phyloP scores from a whole-genome alignment of 2,113 vertebrate genomes.

The Anhinga rufa region DNA sequence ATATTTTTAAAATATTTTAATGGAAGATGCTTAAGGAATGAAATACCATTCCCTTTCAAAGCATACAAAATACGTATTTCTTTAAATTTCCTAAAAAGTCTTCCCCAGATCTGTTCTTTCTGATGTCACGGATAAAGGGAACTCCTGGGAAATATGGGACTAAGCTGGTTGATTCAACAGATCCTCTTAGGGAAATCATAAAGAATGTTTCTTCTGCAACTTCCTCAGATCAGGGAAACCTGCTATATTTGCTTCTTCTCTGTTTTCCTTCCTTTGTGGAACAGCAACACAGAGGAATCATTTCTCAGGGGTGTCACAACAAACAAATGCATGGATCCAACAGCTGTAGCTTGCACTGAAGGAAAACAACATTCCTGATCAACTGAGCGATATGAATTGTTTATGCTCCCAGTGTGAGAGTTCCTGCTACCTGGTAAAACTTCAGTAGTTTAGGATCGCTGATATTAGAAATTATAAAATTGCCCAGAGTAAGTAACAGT shows the following conservation, averaged over 20 bases:
- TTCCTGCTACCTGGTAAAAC: neutral
- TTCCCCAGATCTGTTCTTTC: neutral
- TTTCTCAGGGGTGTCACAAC: constrained; percentile 1
- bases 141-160: neutral
- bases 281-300: neutral
- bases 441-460: neutral
- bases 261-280: neutral
- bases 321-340: neutral
- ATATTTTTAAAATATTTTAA: neutral
- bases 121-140: neutral
- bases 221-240: neutral
- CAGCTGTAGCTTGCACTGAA: neutral
- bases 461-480: neutral
- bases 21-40: neutral
- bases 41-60: neutral
- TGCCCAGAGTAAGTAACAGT: neutral
- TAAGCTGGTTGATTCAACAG: neutral
- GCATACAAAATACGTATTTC: neutral
- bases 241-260: neutral
- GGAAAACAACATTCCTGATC: neutral
- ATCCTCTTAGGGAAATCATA: neutral
- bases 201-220: neutral
- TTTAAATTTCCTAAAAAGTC: neutral
- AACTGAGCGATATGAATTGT: neutral
- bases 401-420: neutral